Percentiles rank a stretch among this genome's conserved stretches.
These are phyloP conservation scores for Paralichthys olivaceus DNA, from an alignment of 2,113 vertebrate genomes.

Conservation along the genomic window DNA sequence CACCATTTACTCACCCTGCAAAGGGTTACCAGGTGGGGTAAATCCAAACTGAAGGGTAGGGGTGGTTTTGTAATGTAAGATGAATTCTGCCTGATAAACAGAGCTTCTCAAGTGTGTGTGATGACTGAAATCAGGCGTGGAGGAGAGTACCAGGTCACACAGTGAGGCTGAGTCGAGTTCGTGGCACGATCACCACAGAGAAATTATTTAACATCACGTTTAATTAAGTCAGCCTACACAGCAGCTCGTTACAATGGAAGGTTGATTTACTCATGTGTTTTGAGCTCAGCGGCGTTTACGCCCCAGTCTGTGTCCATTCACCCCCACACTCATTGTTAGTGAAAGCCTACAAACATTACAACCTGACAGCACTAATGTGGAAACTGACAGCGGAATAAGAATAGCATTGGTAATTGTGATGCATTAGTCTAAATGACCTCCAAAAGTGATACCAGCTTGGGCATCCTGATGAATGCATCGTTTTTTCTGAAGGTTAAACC, in stretches of 20 bases:
- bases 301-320: conserved; percentile 9
- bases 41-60: conserved; percentile 28
- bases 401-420: conserved; percentile 47
- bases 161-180: conserved; percentile 58
- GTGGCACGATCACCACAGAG: conserved; percentile 53
- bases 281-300: conserved; percentile 44
- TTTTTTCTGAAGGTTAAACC: conserved; percentile 54
- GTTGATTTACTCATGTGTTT: conserved; percentile 68
- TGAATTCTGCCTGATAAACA: conserved; percentile 34
- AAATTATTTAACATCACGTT: conserved; percentile 80
- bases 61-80: conserved; percentile 24
- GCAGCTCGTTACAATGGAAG: conserved; percentile 69
- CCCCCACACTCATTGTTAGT: conserved; percentile 19
- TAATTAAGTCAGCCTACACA: conserved; percentile 74
- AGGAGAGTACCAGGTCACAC: conserved; percentile 48
- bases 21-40: conserved; percentile 2
- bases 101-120: conserved; percentile 53
- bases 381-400: conserved; percentile 66
- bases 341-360: conserved; percentile 23
- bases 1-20: conserved; percentile 53
- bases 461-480: not conserved
- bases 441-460: conserved; percentile 25
- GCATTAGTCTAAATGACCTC: conserved; percentile 63
- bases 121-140: conserved; percentile 59
- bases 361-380: conserved; percentile 61